Evolutionary conservation across 2,113 vertebrate genomes (phyloP).

Genomic region (Astur gentilis): DNA sequence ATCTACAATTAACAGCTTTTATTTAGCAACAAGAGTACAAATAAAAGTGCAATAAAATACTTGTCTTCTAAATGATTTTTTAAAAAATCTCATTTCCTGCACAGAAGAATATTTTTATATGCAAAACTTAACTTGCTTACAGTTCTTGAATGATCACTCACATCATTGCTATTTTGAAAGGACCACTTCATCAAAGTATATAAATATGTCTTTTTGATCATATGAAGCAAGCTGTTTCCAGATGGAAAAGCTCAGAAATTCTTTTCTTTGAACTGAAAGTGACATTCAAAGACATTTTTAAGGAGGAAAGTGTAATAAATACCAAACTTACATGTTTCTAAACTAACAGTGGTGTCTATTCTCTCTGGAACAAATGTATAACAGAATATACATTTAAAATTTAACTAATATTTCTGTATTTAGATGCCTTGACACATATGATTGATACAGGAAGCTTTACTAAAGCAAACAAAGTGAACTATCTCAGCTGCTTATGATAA

Average conservation of each 20-base stretch:
- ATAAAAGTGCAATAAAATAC: background rate
- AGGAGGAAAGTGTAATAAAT: background rate
- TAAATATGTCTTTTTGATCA: constrained; percentile 5
- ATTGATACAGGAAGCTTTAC: background rate
- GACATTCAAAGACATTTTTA: background rate
- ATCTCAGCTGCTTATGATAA: background rate
- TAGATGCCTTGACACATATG: background rate
- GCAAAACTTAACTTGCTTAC: background rate
- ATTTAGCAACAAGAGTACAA: background rate
- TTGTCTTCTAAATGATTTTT: background rate
- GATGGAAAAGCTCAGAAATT: background rate
- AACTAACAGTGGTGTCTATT: background rate
- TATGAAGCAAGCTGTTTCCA: background rate
- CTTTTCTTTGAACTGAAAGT: constrained; percentile 4
- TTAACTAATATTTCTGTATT: background rate
- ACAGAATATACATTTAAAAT: background rate
- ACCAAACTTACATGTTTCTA: background rate
- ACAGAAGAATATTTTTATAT: background rate
- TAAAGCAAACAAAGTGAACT: background rate
- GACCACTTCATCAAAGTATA: background rate
- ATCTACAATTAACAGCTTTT: background rate
- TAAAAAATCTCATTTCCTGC: background rate
- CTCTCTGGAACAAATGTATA: background rate
- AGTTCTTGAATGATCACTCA: background rate
- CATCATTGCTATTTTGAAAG: background rate